Conservation (phyloP, 2,888 invertebrate species). For the Atherix ibis region DNA sequence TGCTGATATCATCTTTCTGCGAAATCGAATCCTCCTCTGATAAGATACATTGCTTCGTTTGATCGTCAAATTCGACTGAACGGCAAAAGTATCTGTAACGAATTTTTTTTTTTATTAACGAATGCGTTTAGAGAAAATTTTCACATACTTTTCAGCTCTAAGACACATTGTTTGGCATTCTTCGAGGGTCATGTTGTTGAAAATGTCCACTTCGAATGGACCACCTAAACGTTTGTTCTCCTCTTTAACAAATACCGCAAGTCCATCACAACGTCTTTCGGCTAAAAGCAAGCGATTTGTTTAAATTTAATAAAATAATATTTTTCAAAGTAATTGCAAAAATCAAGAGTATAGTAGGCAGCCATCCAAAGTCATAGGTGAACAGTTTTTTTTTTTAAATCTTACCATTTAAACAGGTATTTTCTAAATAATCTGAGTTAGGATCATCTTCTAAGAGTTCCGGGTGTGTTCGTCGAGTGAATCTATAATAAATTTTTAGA, state of each 20-base stretch:
- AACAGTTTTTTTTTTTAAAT: slow-evolving; percentile 1
- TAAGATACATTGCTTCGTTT: slow-evolving; percentile 71
- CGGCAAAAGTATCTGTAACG: slow-evolving; percentile 59
- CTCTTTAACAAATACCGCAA: slow-evolving; percentile 78
- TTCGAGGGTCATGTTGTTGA: slow-evolving; percentile 69
- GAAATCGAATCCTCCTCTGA: slow-evolving; percentile 85
- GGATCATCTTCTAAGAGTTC: slow-evolving; percentile 71
- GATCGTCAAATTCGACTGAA: slow-evolving; percentile 77
- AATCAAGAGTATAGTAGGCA: no score
- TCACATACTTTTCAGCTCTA: slow-evolving; percentile 61
- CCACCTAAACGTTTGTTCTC: slow-evolving; percentile 76
- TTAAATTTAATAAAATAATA: no score
- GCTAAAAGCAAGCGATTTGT: slow-evolving; percentile 42
- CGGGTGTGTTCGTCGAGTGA: slow-evolving; percentile 74
- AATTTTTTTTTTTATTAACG: not conserved
- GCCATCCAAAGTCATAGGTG: no score
- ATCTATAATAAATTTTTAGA: slow-evolving; percentile 29
- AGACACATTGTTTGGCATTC: slow-evolving; percentile 81
- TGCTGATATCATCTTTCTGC: slow-evolving; percentile 73
- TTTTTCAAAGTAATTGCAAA: no score
- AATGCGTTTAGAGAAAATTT: slow-evolving; percentile 6
- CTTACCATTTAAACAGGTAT: slow-evolving; percentile 74
- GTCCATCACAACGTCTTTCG: slow-evolving; percentile 71
- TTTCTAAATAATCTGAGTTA: slow-evolving; percentile 78
- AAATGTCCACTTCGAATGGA: slow-evolving; percentile 76